Percentiles rank a stretch among this genome's conserved stretches.
These are phyloP conservation scores for Progne subis DNA, from an alignment of 2,113 vertebrate genomes.

Conservation along the genomic window DNA sequence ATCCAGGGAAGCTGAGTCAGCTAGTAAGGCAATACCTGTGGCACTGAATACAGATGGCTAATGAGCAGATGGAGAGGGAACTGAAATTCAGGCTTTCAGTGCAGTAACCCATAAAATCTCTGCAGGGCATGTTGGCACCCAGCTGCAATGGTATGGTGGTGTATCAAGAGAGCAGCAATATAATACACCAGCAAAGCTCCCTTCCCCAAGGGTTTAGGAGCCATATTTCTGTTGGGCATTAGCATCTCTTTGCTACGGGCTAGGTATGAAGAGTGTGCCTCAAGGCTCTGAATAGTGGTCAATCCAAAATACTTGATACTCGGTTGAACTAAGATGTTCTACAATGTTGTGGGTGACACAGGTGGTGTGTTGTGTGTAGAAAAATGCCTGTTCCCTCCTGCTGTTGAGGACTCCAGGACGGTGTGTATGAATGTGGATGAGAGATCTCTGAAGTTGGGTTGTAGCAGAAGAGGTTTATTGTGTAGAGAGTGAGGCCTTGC, in stretches of 20 bases:
- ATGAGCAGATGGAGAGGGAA: not conserved
- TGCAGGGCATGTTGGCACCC: not conserved
- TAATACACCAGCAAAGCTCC: not conserved
- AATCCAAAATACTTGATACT: not conserved
- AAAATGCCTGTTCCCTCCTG: too few relatives aligned
- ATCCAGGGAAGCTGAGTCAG: not conserved
- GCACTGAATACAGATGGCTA: not conserved
- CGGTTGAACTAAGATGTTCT: not conserved
- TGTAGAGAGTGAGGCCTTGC: too few relatives aligned
- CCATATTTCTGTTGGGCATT: not conserved
- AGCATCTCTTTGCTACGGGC: not conserved
- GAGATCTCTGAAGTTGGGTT: too few relatives aligned
- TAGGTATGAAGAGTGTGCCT: not conserved
- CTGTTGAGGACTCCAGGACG: too few relatives aligned
- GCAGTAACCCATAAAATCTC: not conserved
- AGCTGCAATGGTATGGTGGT: rapidly evolving
- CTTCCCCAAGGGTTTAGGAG: not conserved
- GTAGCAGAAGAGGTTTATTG: too few relatives aligned
- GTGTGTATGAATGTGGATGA: too few relatives aligned
- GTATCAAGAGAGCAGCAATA: not conserved
- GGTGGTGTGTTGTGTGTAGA: not conserved
- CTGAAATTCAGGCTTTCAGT: not conserved
- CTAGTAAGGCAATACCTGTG: not conserved
- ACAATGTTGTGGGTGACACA: not conserved
- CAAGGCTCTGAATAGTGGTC: not conserved